Evolutionary conservation across 53 echinoderm and acorn worm genomes (phyloP).

Genomic region (Astropecten irregularis): DNA sequence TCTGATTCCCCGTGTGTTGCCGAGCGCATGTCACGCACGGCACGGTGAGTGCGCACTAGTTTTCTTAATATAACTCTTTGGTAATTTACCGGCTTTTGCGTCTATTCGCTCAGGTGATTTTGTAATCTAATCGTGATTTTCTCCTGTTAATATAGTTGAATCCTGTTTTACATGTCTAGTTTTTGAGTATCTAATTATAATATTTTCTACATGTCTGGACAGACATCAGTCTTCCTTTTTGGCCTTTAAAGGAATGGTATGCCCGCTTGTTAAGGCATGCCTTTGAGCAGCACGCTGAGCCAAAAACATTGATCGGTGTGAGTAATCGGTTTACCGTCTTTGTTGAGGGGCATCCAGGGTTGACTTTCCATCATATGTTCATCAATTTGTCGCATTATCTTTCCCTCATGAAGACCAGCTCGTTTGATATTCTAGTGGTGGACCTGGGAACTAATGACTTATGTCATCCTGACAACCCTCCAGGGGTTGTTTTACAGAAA

Average conservation of each 20-base stretch:
- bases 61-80: not conserved
- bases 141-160: not conserved
- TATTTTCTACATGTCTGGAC: constrained; percentile 5
- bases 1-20: no score
- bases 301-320: not conserved
- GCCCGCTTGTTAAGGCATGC: constrained; percentile 1
- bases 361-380: not conserved
- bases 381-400: not conserved
- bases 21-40: no score
- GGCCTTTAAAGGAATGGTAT: constrained; percentile 12
- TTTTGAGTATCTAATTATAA: no score
- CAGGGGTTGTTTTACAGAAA: not conserved
- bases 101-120: no score
- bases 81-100: not conserved
- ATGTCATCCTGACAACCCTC: not conserved
- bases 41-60: no score
- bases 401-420: not conserved
- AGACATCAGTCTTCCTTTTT: no score
- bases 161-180: no score
- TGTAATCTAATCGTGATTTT: not conserved
- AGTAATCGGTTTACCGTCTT: not conserved
- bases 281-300: not conserved
- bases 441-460: constrained; percentile 21
- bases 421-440: not conserved
- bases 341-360: constrained; percentile 23